phyloP scores from a whole-genome alignment of 2,888 invertebrate species.

The Ptychoptera contaminata region DNA sequence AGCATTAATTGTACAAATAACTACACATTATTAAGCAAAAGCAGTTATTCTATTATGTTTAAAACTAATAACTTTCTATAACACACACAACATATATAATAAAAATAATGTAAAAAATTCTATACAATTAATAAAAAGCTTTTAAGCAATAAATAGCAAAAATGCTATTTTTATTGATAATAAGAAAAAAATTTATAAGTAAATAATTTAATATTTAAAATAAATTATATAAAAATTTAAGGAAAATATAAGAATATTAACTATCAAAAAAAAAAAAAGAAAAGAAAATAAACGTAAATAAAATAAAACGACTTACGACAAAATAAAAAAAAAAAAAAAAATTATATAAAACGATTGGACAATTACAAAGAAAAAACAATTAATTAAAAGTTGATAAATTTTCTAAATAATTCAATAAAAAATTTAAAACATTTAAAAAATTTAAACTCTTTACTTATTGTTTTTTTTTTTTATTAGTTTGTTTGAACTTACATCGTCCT shows the following conservation, averaged over 20 bases:
- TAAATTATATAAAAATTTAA: too few species aligned
- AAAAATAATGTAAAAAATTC: conserved; percentile 1
- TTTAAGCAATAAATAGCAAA: not conserved
- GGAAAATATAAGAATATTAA: too few species aligned
- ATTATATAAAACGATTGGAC: not conserved
- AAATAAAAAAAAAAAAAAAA: not conserved
- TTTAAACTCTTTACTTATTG: not conserved
- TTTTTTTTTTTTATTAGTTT: not conserved
- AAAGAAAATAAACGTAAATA: too few species aligned
- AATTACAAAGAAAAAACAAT: conserved; percentile 1
- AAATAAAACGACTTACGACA: not conserved
- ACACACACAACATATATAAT: not conserved
- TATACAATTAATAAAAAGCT: conserved; percentile 2
- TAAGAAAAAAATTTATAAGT: too few species aligned
- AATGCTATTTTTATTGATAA: too few species aligned
- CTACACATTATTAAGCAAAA: too few species aligned
- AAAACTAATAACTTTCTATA: too few species aligned
- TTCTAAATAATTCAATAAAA: not conserved
- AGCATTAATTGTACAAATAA: too few species aligned
- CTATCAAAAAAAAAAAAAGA: too few species aligned
- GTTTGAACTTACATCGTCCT: conserved; percentile 69
- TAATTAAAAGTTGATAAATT: not conserved
- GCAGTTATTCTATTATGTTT: too few species aligned
- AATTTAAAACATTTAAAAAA: not conserved
- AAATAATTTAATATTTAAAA: too few species aligned